Conservation (phyloP, 2,113 vertebrate species). For the Pangasianodon gigas region DNA sequence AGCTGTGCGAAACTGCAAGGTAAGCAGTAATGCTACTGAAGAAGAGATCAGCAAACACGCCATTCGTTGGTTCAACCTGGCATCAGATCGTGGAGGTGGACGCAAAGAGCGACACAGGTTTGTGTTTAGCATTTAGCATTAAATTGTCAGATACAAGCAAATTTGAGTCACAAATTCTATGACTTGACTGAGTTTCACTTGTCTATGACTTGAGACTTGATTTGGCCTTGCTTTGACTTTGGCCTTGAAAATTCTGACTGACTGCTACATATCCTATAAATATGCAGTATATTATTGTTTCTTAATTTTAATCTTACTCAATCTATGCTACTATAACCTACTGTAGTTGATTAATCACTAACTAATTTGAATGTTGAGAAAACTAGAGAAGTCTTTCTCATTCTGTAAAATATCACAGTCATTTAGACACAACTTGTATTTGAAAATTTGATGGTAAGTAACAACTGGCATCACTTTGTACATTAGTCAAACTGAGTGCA, state of each 20-base stretch:
- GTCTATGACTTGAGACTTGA: neutral
- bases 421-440: neutral
- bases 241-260: neutral
- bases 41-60: neutral
- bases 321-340: neutral
- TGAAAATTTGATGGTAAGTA: neutral
- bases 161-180: neutral
- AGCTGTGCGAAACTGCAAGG: slow-evolving; percentile 2
- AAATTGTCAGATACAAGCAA: neutral
- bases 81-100: neutral
- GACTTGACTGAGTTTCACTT: neutral
- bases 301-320: neutral
- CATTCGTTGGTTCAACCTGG: neutral
- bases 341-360: neutral
- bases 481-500: neutral
- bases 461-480: neutral
- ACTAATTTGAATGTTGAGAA: neutral
- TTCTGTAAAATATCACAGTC: neutral
- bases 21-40: neutral
- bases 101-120: neutral
- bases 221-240: neutral
- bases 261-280: neutral
- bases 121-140: neutral
- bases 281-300: neutral
- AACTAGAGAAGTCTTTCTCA: neutral